Percentiles rank a stretch among this genome's conserved stretches.
Conservation (phyloP, 1,140 invertebrate genomes). For the Drosophila mojavensis region DNA sequence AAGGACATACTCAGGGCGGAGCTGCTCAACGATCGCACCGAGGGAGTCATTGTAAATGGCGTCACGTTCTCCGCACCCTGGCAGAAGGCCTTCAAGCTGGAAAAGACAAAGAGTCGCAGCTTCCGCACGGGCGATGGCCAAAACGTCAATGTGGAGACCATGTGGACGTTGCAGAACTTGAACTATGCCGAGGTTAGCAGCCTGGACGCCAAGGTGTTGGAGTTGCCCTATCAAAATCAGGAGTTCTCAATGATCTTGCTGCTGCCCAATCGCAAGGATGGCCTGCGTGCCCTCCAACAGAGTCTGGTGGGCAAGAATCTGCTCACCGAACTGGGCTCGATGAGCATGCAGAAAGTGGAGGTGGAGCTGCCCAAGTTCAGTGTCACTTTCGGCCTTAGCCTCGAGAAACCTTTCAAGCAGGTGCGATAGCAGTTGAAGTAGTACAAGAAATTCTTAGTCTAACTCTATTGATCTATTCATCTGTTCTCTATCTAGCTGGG, state of each 20-base stretch:
- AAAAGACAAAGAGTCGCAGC: slow-evolving; percentile 63
- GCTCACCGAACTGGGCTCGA: slow-evolving; percentile 71
- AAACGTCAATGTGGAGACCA: slow-evolving; percentile 73
- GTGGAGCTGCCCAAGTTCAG: slow-evolving; percentile 88
- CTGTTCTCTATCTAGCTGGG: slow-evolving; percentile 85
- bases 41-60: slow-evolving; percentile 77
- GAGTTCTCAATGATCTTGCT: slow-evolving; percentile 77
- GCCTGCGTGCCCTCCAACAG: slow-evolving; percentile 64
- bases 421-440: slow-evolving; percentile 69
- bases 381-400: slow-evolving; percentile 85
- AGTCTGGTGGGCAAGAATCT: slow-evolving; percentile 75
- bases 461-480: not conserved
- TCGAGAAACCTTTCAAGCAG: slow-evolving; percentile 85
- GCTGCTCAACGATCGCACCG: slow-evolving; percentile 73
- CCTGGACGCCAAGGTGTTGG: slow-evolving; percentile 74
- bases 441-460: too few species aligned
- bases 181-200: slow-evolving; percentile 70
- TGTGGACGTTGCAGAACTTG: slow-evolving; percentile 77
- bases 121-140: slow-evolving; percentile 67
- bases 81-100: slow-evolving; percentile 71
- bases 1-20: slow-evolving; percentile 63
- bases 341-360: slow-evolving; percentile 79
- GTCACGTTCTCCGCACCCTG: slow-evolving; percentile 64
- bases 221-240: slow-evolving; percentile 75
- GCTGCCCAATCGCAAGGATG: slow-evolving; percentile 76